Evolutionary conservation across 2,888 invertebrate species (phyloP).

Genomic region (Trimorus sp.): DNA sequence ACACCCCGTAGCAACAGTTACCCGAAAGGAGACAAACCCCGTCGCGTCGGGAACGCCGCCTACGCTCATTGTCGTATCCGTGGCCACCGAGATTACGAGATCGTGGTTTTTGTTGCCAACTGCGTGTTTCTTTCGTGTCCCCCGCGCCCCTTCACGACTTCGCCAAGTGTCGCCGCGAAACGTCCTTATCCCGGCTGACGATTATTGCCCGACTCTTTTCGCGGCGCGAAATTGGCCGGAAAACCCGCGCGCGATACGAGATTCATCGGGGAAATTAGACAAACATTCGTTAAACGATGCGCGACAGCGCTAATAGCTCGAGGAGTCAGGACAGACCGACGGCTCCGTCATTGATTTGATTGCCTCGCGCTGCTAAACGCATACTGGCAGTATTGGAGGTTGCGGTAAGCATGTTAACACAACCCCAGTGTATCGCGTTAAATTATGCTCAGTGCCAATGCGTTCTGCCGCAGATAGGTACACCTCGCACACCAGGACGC

Average conservation of each 20-base stretch:
- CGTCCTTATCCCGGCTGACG: not conserved
- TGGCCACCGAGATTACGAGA: constrained; percentile 72
- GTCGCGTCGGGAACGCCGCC: constrained; percentile 67
- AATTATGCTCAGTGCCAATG: constrained; percentile 79
- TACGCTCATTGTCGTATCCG: constrained; percentile 71
- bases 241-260: constrained; percentile 31
- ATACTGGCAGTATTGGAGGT: constrained; percentile 77
- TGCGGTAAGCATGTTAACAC: constrained; percentile 81
- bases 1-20: constrained; percentile 72
- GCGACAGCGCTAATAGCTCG: constrained; percentile 59
- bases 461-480: constrained; percentile 51
- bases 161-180: constrained; percentile 20
- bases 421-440: constrained; percentile 81
- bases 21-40: constrained; percentile 68
- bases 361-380: constrained; percentile 62
- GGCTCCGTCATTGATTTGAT: constrained; percentile 64
- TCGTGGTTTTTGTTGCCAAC: constrained; percentile 70
- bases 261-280: constrained; percentile 52
- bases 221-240: constrained; percentile 12
- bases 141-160: not conserved
- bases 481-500: constrained; percentile 24
- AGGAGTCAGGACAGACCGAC: constrained; percentile 63
- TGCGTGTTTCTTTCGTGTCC: constrained; percentile 46
- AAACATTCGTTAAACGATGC: constrained; percentile 56
- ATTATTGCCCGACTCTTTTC: constrained; percentile 18